Base-by-base conservation (phyloP, 1,140 invertebrate species). In the Drosophila repleta region DNA sequence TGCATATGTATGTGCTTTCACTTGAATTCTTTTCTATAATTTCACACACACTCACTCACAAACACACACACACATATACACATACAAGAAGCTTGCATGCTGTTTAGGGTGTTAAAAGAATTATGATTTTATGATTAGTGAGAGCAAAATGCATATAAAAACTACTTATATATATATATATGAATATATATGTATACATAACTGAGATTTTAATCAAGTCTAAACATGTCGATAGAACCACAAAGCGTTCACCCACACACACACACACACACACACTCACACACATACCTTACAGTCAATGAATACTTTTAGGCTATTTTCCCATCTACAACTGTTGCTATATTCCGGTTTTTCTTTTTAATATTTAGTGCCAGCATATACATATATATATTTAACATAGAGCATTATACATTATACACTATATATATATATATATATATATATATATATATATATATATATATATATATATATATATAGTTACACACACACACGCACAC, bases 211-310 rank as follows among this genome's bases (percentile, higher is more conserved):
- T 63, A 65, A 77, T 37, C 41, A 77, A 77, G 41, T 74, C 66
- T 73, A 80, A 85, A 85, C 56, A 85, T 85, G 82, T 85, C 82
- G 82, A 85, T 85, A 85, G 82, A 85, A 85, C 82, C 82, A 78
- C 64, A 71, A 78, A 75, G 82, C 74, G 82, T 85, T 85, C 82
- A 85, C 55, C 57, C 29, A 68, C 26, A 60, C 48, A 69, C 39
- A 76, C 45, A 66, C 8, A 64, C 15, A 57, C n/a, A 68, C 53
- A 32, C 29, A 69, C 57, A 55, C 21, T 18, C 21, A 17, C 24
- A 18, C 15, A 60, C 51, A 51, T 24, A 53, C 7, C 48, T 48
- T 37, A 51, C 63, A 66, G 55, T 58, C 63, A 65, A 62, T 56
- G 35, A 64, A 55, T 56, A 56, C 18, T 29, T 24, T 45, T 39